Conservation (phyloP, 2,113 vertebrate genomes). For the Anguilla rostrata region DNA sequence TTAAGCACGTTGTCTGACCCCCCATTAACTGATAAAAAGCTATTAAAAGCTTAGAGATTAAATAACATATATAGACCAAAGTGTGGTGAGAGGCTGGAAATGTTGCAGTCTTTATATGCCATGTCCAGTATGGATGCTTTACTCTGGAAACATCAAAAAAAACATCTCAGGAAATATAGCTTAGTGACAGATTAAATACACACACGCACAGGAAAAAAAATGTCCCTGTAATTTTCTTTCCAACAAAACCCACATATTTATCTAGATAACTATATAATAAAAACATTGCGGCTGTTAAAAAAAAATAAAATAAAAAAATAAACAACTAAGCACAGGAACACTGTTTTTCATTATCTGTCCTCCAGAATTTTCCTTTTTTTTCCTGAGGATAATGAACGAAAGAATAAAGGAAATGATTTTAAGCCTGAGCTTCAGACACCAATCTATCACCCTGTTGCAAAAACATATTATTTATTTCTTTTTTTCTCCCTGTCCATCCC, state of each 20-base stretch:
- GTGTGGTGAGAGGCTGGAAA: constrained; percentile 24
- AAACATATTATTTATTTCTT: background rate
- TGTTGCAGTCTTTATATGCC: background rate
- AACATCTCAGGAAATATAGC: constrained; percentile 5
- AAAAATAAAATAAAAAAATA: background rate
- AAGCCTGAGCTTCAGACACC: background rate
- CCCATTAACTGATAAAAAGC: constrained; percentile 69
- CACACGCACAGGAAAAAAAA: background rate
- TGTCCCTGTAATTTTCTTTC: background rate
- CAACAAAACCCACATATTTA: background rate
- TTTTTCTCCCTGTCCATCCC: background rate
- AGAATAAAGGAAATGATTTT: background rate
- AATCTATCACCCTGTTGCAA: background rate
- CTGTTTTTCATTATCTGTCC: background rate
- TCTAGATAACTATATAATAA: background rate
- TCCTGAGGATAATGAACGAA: background rate
- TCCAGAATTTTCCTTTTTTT: background rate
- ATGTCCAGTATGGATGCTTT: background rate
- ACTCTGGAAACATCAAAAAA: background rate
- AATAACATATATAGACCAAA: constrained; percentile 57
- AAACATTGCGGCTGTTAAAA: background rate
- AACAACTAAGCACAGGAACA: background rate
- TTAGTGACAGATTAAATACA: background rate
- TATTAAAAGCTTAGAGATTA: constrained; percentile 65
- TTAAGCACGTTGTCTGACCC: constrained; percentile 56